Evolutionary conservation across 2,888 invertebrate genomes (phyloP).

Genomic region (Drosophila neutralis): DNA sequence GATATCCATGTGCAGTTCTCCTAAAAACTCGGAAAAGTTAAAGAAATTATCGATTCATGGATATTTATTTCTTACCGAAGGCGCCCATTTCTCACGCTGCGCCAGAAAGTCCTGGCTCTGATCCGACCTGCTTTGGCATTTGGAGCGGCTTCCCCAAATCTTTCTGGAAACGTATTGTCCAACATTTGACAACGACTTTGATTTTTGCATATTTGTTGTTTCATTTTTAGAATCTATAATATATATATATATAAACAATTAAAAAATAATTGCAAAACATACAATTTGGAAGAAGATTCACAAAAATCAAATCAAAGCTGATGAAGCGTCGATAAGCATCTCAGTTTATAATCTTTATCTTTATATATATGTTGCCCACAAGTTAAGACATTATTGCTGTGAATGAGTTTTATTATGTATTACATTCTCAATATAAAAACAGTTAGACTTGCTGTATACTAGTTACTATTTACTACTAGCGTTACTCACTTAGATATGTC

Average conservation of each 20-base stretch:
- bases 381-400: background rate
- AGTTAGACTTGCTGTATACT: background rate
- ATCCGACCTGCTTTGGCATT: conserved; percentile 90
- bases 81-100: conserved; percentile 88
- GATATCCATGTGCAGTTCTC: conserved; percentile 93
- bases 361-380: background rate
- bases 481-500: conserved; percentile 49
- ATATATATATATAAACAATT: background rate
- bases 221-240: conserved; percentile 53
- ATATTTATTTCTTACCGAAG: conserved; percentile 89
- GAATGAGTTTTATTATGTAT: background rate
- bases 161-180: conserved; percentile 94
- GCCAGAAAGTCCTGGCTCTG: conserved; percentile 28
- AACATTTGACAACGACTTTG: conserved; percentile 94
- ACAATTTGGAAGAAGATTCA: background rate
- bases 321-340: background rate
- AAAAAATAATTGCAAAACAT: background rate
- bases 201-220: conserved; percentile 91
- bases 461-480: background rate
- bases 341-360: no score
- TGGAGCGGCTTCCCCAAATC: conserved; percentile 93
- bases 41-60: conserved; percentile 3
- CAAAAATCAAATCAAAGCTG: background rate
- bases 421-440: background rate
- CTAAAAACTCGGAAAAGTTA: conserved; percentile 83